Percentiles rank a stretch among this genome's conserved stretches.
phyloP scores from a whole-genome alignment of 1,140 invertebrate species.

The Sinonovacula constricta region DNA sequence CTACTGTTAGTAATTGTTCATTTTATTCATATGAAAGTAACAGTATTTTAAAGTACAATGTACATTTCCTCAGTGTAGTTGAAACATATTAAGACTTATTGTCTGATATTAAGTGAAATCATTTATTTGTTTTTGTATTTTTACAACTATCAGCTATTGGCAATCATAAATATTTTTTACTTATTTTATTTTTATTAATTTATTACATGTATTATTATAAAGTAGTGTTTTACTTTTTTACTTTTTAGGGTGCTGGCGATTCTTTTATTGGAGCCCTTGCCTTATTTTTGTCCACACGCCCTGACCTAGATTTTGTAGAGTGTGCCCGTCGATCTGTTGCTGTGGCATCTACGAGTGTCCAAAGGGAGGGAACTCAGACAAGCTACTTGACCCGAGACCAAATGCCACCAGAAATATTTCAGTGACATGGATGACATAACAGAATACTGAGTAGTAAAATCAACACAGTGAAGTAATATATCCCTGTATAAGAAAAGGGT shows the following conservation, averaged over 20 bases:
- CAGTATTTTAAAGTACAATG: no score
- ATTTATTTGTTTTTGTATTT: background rate
- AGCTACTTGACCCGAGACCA: slow-evolving; percentile 84
- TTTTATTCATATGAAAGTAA: no score
- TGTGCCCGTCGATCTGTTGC: slow-evolving; percentile 85
- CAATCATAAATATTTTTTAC: background rate
- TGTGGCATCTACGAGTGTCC: slow-evolving; percentile 88
- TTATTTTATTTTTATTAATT: background rate
- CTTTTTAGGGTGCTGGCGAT: slow-evolving; percentile 94
- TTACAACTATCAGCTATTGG: background rate
- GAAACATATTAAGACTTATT: no score
- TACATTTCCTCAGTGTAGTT: no score
- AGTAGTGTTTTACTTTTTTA: no score
- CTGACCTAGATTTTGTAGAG: slow-evolving; percentile 82
- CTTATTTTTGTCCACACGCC: slow-evolving; percentile 84
- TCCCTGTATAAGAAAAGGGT: no score
- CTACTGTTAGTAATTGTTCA: slow-evolving; percentile 84
- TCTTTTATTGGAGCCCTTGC: slow-evolving; percentile 93
- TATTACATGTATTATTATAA: no score
- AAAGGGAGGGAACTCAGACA: slow-evolving; percentile 89
- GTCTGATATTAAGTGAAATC: background rate
- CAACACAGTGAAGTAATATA: no score
- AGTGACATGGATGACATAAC: no score
- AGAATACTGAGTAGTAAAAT: no score
- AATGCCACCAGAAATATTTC: slow-evolving; percentile 15